phyloP scores from a whole-genome alignment of 1,140 invertebrate genomes.

The Epicauta chinensis region DNA sequence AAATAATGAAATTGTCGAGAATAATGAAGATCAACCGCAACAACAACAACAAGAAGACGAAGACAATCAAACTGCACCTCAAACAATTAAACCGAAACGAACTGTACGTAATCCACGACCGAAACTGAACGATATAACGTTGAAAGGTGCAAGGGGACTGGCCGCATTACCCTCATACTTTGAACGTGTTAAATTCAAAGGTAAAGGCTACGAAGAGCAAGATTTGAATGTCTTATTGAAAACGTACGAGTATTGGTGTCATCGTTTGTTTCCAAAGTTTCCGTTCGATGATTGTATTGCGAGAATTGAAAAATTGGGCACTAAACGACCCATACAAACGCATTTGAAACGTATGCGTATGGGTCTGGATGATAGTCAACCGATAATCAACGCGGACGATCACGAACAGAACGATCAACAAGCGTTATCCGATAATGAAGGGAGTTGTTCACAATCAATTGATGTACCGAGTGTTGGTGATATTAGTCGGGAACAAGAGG shows the following conservation, averaged over 20 bases:
- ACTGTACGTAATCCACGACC: slow-evolving; percentile 60
- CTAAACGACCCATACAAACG: slow-evolving; percentile 56
- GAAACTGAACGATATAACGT: slow-evolving; percentile 62
- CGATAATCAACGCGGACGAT: slow-evolving; percentile 19
- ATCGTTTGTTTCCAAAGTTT: slow-evolving; percentile 82
- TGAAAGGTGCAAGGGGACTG: slow-evolving; percentile 73
- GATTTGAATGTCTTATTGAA: slow-evolving; percentile 78
- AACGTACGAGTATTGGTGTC: slow-evolving; percentile 86
- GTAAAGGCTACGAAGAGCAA: slow-evolving; percentile 72
- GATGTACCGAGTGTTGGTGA: slow-evolving; percentile 4
- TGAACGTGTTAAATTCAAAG: slow-evolving; percentile 75
- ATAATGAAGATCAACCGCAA: slow-evolving; percentile 26
- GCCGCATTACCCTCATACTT: slow-evolving; percentile 71
- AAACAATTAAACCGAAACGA: slow-evolving; percentile 45
- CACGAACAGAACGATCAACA: neutral
- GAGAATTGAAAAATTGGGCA: slow-evolving; percentile 73
- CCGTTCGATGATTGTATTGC: slow-evolving; percentile 80
- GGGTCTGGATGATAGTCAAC: slow-evolving; percentile 29
- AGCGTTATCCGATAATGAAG: slow-evolving; percentile 14
- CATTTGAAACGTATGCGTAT: slow-evolving; percentile 36
- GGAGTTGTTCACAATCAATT: slow-evolving; percentile 19
- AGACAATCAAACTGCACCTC: slow-evolving; percentile 22
- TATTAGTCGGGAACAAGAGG: slow-evolving; percentile 35
- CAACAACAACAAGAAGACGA: too few relatives aligned
- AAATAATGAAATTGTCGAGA: slow-evolving; percentile 22